Conservation (phyloP, 2,797 vertebrate genomes). For the Heliangelus exortis region DNA sequence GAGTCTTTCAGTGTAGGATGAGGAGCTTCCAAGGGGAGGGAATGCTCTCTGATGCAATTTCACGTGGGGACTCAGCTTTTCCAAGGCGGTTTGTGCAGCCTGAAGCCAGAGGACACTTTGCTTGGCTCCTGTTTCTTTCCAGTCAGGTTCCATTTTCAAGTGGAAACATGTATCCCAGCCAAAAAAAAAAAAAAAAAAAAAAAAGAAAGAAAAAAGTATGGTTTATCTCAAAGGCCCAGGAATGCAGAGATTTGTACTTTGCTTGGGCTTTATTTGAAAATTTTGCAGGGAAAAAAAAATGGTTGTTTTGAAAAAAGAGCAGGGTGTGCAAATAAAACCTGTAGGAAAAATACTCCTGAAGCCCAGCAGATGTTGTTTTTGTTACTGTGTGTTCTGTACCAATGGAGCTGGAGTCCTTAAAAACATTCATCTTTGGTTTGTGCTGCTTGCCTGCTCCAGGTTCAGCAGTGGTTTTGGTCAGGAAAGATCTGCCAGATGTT, state of each 20-base stretch:
- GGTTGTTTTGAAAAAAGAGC: slow-evolving; percentile 12
- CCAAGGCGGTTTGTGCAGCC: background rate
- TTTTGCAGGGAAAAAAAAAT: slow-evolving; percentile 51
- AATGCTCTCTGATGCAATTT: background rate
- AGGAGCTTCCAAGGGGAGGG: background rate
- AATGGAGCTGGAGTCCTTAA: slow-evolving; percentile 11
- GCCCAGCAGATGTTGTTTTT: slow-evolving; percentile 58
- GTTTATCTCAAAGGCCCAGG: slow-evolving; percentile 61
- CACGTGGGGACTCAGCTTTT: background rate
- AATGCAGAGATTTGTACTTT: slow-evolving; percentile 47
- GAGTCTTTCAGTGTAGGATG: fast-evolving
- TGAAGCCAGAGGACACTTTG: background rate
- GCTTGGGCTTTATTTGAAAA: slow-evolving; percentile 47
- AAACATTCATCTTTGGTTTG: background rate
- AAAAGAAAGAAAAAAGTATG: background rate
- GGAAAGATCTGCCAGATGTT: background rate
- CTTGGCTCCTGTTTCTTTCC: background rate
- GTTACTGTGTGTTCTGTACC: slow-evolving; percentile 39
- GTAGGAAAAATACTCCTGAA: slow-evolving; percentile 34
- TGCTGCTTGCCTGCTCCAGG: slow-evolving; percentile 2
- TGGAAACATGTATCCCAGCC: slow-evolving; percentile 61
- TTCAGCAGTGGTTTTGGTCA: background rate
- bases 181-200: background rate
- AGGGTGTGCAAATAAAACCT: slow-evolving; percentile 13
- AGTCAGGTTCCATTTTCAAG: slow-evolving; percentile 41